Base-by-base conservation (phyloP, 2,888 invertebrate genomes). In the Habrosyne pyritoides region DNA sequence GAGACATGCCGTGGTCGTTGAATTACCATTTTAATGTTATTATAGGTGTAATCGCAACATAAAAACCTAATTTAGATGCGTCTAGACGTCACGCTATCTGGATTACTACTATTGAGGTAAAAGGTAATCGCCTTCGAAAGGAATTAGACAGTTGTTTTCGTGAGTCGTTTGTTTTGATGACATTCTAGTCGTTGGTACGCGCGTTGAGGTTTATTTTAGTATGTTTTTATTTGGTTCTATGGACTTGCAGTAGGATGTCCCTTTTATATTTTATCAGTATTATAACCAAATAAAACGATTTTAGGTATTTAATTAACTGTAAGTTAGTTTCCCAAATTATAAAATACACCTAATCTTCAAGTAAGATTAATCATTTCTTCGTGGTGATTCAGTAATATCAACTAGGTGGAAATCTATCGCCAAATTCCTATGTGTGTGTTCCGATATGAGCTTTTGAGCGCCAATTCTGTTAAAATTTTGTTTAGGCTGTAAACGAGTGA, bases 1-100 rank as follows among this genome's bases (percentile, higher is more conserved):
- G 67, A 69, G 79, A 80, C 79, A 75, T 78, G 79, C n/a, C 79
- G 77, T 79, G 77, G 82, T 79, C 77, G 78, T 83, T 77, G 67
- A 67, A 87, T 88, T 89, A 84, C 76, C 88, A 89, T 89, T 86
- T 88, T 79, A 87, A 87, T 84, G 86, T 80, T 72, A 75, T 78
- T 85, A 83, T 81, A 79, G 80, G 74, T 75, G 82, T 83, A 81
- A 87, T 86, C 77, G 79, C 71, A 75, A 77, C 73, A 79, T 83
- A 84, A 84, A 83, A 79, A 80, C 70, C 78, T 83, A 78, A 81
- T 86, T 86, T 79, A 81, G 81, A 74, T 81, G 75, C 83, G 89
- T 87, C 89, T 89, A 89, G 89, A 86, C 87, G 81, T 82, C 75
- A 81, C 79, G 77, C 80, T 76, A 71, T 68, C 67, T 75, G 76